Percentiles rank a stretch among this genome's conserved stretches.
Evolutionary conservation across 2,888 invertebrate genomes (phyloP).

Genomic region (Brenthis daphne): DNA sequence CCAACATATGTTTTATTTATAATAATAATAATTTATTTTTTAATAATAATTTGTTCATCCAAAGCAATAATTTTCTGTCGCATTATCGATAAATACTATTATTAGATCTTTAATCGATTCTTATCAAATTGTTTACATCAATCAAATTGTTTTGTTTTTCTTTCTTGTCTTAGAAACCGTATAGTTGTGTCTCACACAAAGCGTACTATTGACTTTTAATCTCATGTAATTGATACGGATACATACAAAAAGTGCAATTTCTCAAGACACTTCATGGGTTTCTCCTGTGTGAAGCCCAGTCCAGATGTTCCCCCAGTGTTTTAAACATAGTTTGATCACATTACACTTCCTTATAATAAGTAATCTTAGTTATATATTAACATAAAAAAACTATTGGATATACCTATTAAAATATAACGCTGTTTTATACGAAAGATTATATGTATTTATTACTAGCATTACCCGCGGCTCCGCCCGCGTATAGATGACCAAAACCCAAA

Average conservation of each 20-base stretch:
- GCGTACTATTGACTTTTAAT: neutral
- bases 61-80: too few relatives aligned
- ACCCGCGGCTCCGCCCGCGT: too few relatives aligned
- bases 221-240: slow-evolving; percentile 24
- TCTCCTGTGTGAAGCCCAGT: slow-evolving; percentile 53
- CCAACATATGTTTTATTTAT: too few relatives aligned
- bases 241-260: slow-evolving; percentile 18
- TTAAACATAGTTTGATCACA: slow-evolving; percentile 22
- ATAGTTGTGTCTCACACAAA: neutral
- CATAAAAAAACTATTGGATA: too few relatives aligned
- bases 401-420: too few relatives aligned
- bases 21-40: too few relatives aligned
- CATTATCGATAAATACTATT: neutral
- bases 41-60: too few relatives aligned
- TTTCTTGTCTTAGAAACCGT: slow-evolving; percentile 15
- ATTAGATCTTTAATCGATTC: neutral
- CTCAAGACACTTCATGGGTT: slow-evolving; percentile 26
- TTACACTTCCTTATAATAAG: slow-evolving; percentile 9
- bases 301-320: slow-evolving; percentile 34
- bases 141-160: neutral
- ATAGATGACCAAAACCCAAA: too few relatives aligned
- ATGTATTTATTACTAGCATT: neutral
- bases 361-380: neutral
- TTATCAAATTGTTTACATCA: neutral
- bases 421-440: neutral